Evolutionary conservation across 2,113 vertebrate species (phyloP).

Genomic region (Dermatemys mawii): DNA sequence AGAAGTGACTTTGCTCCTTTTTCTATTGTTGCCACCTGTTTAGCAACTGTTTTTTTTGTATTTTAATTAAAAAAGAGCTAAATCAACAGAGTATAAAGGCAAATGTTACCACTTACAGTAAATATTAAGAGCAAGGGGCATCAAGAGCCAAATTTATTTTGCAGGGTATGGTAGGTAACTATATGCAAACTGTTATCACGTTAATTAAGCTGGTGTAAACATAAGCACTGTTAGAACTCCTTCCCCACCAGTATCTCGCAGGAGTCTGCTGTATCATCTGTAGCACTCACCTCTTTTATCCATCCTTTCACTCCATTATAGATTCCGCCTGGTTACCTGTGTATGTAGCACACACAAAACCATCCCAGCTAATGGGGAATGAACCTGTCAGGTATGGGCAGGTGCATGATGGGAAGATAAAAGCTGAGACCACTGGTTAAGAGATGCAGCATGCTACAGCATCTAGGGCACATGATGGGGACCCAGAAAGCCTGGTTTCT

Average conservation of each 20-base stretch:
- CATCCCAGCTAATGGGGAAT: not conserved
- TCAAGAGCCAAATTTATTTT: constrained; percentile 1
- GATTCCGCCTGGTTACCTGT: not conserved
- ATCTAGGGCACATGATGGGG: not conserved
- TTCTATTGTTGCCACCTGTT: not conserved
- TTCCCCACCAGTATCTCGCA: not conserved
- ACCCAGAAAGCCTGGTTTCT: not conserved
- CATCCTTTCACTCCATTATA: not conserved
- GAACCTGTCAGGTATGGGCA: not conserved
- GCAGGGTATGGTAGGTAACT: not conserved
- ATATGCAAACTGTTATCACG: not conserved
- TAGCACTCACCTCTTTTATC: not conserved
- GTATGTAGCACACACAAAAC: not conserved
- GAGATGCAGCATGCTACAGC: not conserved
- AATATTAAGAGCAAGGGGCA: not conserved
- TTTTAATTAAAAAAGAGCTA: constrained; percentile 19
- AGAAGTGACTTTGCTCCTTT: not conserved
- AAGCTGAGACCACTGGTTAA: not conserved
- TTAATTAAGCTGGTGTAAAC: constrained; percentile 6
- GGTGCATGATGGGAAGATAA: not conserved
- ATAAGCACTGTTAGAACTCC: not conserved
- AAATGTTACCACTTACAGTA: constrained; percentile 15
- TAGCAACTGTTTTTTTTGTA: not conserved
- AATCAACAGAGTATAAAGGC: not conserved
- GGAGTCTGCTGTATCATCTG: not conserved